Percentiles rank a stretch among this genome's conserved stretches.
These are phyloP conservation scores for Steromphala cineraria DNA, from an alignment of 2,888 invertebrate species.

Conservation along the genomic window DNA sequence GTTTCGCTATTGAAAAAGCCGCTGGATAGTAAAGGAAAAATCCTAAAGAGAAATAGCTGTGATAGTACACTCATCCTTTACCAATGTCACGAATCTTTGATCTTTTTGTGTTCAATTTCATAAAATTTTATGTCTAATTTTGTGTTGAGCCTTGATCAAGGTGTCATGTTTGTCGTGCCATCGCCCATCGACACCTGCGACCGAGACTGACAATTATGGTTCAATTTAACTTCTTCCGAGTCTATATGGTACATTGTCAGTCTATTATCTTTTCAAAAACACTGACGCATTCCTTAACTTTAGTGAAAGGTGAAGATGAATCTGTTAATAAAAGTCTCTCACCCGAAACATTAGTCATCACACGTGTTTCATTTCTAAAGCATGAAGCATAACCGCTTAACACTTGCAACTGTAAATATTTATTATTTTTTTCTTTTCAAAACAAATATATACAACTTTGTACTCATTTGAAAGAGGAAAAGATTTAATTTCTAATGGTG, in stretches of 20 bases:
- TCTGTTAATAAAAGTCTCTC: background rate
- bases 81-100: constrained; percentile 1
- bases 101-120: background rate
- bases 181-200: background rate
- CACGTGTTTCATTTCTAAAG: no score
- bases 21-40: background rate
- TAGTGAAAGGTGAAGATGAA: background rate
- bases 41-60: background rate
- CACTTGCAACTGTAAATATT: no score
- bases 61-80: background rate
- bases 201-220: background rate
- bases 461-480: no score
- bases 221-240: background rate
- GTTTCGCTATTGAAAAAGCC: background rate
- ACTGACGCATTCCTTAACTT: background rate
- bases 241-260: background rate
- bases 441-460: no score
- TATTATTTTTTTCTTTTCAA: no score
- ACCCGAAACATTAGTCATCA: background rate
- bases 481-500: no score
- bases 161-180: background rate
- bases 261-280: background rate
- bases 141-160: background rate
- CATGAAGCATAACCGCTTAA: no score
- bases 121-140: constrained; percentile 15